Percentiles rank a stretch among this genome's conserved stretches.
Conservation (phyloP, 2,113 vertebrate genomes). For the Cynopterus brachyotis region DNA sequence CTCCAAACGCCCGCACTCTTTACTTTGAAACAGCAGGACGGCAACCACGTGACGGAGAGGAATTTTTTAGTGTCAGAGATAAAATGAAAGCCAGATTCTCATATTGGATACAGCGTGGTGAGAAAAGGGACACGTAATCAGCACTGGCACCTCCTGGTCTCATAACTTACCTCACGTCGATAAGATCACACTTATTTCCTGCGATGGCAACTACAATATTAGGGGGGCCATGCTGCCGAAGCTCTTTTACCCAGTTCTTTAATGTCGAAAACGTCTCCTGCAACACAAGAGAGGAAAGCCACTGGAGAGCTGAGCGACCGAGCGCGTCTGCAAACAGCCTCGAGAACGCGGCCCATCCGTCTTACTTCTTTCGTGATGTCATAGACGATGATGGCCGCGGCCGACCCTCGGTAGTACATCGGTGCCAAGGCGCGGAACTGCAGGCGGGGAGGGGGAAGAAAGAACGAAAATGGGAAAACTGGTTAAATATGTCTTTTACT, state of each 20-base stretch:
- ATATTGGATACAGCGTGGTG: neutral
- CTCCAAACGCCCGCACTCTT: conserved; percentile 10
- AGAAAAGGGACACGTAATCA: neutral
- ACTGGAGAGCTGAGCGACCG: conserved; percentile 20
- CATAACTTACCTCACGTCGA: conserved; percentile 92
- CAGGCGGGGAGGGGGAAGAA: neutral
- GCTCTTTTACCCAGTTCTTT: conserved; percentile 99
- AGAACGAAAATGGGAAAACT: conserved; percentile 9
- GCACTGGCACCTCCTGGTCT: neutral
- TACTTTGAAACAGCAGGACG: conserved; percentile 37
- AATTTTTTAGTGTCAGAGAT: conserved; percentile 54
- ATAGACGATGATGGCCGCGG: conserved; percentile 97
- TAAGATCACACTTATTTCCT: conserved; percentile 98
- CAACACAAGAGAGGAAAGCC: neutral
- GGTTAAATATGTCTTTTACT: neutral
- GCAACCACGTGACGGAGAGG: neutral
- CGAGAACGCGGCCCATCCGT: neutral
- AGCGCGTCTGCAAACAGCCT: neutral
- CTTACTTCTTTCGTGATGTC: conserved; percentile 99
- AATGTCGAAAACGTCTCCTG: conserved; percentile 97
- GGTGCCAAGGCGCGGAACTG: conserved; percentile 98
- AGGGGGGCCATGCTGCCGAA: conserved; percentile 96
- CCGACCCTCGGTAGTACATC: conserved; percentile 99
- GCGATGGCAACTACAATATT: conserved; percentile 98
- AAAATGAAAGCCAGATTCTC: conserved; percentile 34